Percentiles rank a stretch among this genome's conserved stretches.
These are phyloP conservation scores for Salarias fasciatus DNA, from an alignment of 2,797 vertebrate species.

Conservation along the genomic window DNA sequence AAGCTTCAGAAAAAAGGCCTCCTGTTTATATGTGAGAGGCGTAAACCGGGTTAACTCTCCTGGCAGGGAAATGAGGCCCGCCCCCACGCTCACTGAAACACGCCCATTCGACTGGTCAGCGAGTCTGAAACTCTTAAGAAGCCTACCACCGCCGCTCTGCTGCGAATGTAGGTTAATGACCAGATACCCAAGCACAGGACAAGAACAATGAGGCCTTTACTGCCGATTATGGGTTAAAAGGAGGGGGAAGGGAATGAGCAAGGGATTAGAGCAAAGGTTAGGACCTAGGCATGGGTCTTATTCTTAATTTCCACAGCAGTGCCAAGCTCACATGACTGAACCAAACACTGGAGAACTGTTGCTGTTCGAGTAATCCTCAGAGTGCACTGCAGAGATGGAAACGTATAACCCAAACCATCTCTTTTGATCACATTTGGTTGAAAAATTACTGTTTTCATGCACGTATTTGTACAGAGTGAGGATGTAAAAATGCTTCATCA, in stretches of 20 bases:
- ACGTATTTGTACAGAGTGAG: not conserved
- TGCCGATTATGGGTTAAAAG: constrained; percentile 74
- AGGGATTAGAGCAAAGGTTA: constrained; percentile 75
- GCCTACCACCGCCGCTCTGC: constrained; percentile 43
- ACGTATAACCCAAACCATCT: not conserved
- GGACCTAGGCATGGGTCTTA: constrained; percentile 60
- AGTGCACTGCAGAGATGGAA: not conserved
- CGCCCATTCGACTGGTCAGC: constrained; percentile 45
- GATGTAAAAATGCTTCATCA: constrained; percentile 1
- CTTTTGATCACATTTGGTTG: not conserved
- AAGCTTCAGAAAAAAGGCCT: constrained; percentile 44
- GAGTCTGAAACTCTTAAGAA: constrained; percentile 66
- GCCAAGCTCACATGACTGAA: constrained; percentile 51
- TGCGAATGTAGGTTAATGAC: constrained; percentile 84
- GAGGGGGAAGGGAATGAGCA: constrained; percentile 30
- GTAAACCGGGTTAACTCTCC: constrained; percentile 59
- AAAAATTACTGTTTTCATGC: not conserved
- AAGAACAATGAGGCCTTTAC: constrained; percentile 82
- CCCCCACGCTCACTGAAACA: constrained; percentile 32
- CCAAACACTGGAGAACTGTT: constrained; percentile 38
- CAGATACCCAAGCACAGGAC: constrained; percentile 69
- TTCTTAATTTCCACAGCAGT: constrained; percentile 44
- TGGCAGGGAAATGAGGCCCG: constrained; percentile 32
- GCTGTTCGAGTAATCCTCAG: constrained; percentile 8
- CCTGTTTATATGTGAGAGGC: constrained; percentile 38